Base-by-base conservation (phyloP, 2,113 vertebrate genomes). In the Misgurnus mizolepis region DNA sequence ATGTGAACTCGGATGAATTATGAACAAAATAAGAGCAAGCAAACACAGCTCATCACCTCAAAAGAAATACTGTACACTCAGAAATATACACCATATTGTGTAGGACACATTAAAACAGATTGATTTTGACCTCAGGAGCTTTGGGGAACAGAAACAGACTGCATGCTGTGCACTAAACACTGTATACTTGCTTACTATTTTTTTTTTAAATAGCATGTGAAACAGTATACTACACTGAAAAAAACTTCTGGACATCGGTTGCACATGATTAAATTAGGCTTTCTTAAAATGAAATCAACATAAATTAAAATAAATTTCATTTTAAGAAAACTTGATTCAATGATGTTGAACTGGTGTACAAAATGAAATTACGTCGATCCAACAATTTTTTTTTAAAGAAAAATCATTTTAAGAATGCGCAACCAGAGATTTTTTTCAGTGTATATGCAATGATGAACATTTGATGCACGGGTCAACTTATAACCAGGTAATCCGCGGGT, bases 1-100 rank as follows among this genome's bases (percentile, higher is more conserved):
- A 69, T 40, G 4, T 61, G 4, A 70, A 60, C 17, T 60, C 39
- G 49, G 55, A 79, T 34, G 27, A 69, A 79, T 79, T 45, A 61
- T 49, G 39, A 56, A 45, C 72, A 49, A 22, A 5, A 27, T n/a
- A 40, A 0, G 1, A 39, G 27, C 5, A n/a, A 55, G 69, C n/a
- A 71, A 56, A n/a, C 50, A 53, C 15, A 67, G 53, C 53, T 58
- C 53, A 58, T 18, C 55, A 58, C 5, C 50, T 58, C 69, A 70
- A 34, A 40, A 45, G 7, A 41, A 47, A 55, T 45, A 22, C 22
- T 22, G 22, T 22, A 64, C 50, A n/a, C 7, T 22, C 55, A 6
- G 12, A 55, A 14, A 55, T 4, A 56, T 55, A 74, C 50, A 76
- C 58, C 61, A 50, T n/a, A 61, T 34, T 43, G 17, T 45, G 39